Percentiles rank a stretch among this genome's conserved stretches.
These are phyloP conservation scores for Papilio aristodemus DNA, from an alignment of 1,140 invertebrate genomes.

Conservation along the genomic window DNA sequence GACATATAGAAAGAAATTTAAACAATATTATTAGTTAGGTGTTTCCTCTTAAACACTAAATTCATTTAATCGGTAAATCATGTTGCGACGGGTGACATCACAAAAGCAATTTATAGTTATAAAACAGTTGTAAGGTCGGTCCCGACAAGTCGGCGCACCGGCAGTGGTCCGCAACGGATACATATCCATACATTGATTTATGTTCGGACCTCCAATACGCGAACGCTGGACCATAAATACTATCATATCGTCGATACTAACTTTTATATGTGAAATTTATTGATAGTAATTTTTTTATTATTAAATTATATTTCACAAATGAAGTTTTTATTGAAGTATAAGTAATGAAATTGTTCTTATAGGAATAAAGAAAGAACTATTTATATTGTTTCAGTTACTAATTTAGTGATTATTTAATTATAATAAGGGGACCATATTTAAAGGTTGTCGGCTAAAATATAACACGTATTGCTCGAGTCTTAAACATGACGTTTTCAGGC, in stretches of 20 bases:
- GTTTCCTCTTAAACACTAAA: constrained; percentile 4
- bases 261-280: background rate
- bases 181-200: constrained; percentile 50
- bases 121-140: constrained; percentile 42
- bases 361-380: no score
- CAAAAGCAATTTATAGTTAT: constrained; percentile 28
- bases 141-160: constrained; percentile 33
- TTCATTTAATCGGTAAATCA: constrained; percentile 5
- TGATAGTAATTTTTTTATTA: constrained; percentile 11
- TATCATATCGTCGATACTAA: constrained; percentile 40
- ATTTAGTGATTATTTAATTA: no score
- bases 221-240: constrained; percentile 51
- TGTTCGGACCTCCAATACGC: constrained; percentile 46
- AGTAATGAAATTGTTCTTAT: no score
- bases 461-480: no score
- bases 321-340: no score
- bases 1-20: background rate
- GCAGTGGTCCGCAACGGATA: constrained; percentile 37
- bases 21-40: background rate
- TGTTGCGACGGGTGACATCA: constrained; percentile 22
- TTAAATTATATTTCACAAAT: no score
- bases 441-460: no score
- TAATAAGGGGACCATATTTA: no score
- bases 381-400: no score
- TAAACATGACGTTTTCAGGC: no score